A percentile compares a stretch with the other conserved stretches of the same genome.
Conservation (phyloP, 2,113 vertebrate species). For the Stigmatopora nigra region DNA sequence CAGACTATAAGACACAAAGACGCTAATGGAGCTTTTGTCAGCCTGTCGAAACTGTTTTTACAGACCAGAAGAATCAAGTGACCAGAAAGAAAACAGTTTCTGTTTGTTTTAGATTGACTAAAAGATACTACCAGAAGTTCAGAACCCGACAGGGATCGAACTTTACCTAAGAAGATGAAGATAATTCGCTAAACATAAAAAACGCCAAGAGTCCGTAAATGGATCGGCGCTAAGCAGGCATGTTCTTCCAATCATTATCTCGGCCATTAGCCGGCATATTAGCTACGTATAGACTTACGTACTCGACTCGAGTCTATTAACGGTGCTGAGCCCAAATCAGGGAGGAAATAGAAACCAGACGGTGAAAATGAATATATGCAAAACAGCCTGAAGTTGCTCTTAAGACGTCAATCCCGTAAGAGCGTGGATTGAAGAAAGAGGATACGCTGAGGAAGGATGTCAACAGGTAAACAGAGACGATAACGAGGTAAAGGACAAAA, state of each 20-base stretch:
- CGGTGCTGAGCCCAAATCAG: conserved; percentile 33
- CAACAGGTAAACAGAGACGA: conserved; percentile 41
- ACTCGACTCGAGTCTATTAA: conserved; percentile 48
- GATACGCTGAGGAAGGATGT: conserved; percentile 28
- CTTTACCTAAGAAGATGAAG: no score
- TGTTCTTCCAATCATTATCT: conserved; percentile 52
- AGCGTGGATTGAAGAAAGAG: conserved; percentile 25
- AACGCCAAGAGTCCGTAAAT: conserved; percentile 8
- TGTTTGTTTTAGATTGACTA: no score
- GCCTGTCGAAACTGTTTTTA: not conserved
- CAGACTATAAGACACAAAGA: conserved; percentile 10
- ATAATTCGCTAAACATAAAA: no score
- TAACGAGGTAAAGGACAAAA: not conserved
- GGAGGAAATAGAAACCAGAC: conserved; percentile 56
- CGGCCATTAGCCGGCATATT: conserved; percentile 59
- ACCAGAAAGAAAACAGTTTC: no score
- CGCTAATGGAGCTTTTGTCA: conserved; percentile 4
- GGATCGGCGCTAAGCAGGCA: conserved; percentile 6
- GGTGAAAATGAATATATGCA: conserved; percentile 66
- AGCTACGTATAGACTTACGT: conserved; percentile 58
- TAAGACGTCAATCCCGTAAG: conserved; percentile 54
- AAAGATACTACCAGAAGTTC: no score
- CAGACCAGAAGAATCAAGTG: not conserved
- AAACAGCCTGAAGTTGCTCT: conserved; percentile 56
- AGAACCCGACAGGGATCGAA: no score